Evolutionary conservation across 2,888 invertebrate species (phyloP).

Genomic region (Caenorhabditis afra): DNA sequence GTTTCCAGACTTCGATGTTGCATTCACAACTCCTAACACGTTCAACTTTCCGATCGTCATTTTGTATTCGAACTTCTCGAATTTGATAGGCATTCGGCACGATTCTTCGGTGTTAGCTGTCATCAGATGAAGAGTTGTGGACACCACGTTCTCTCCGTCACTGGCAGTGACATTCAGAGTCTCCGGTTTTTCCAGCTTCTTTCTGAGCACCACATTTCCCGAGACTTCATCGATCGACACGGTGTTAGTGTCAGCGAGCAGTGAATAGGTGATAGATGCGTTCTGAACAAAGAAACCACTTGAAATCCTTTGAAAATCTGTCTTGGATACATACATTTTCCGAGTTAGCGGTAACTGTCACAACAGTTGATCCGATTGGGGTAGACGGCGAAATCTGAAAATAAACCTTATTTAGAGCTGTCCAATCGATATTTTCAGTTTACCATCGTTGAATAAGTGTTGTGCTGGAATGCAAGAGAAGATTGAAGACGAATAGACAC

Average conservation of each 20-base stretch:
- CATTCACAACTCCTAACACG: constrained; percentile 62
- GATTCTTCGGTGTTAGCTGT: constrained; percentile 45
- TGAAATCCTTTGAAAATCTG: constrained; percentile 3
- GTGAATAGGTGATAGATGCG: constrained; percentile 53
- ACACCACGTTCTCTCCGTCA: constrained; percentile 63
- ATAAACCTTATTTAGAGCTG: no score
- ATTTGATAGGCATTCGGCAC: constrained; percentile 52
- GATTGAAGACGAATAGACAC: constrained; percentile 63
- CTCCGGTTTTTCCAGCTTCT: constrained; percentile 54
- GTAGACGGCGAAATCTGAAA: constrained; percentile 59
- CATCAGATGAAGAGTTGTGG: constrained; percentile 53
- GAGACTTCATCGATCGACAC: constrained; percentile 61
- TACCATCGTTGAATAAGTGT: constrained; percentile 64
- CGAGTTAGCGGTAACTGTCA: constrained; percentile 58
- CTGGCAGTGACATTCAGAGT: constrained; percentile 65
- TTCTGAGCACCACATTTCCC: constrained; percentile 60
- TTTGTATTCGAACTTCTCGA: constrained; percentile 64
- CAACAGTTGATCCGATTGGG: constrained; percentile 59
- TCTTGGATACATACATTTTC: constrained; percentile 39
- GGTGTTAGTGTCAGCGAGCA: constrained; percentile 54
- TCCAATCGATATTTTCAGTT: no score
- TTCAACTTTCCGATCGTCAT: constrained; percentile 64
- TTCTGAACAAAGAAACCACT: constrained; percentile 35
- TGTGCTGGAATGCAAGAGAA: constrained; percentile 66
- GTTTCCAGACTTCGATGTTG: constrained; percentile 49